Base-by-base conservation (phyloP, 2,888 invertebrate species). In the Drosophila greeni region DNA sequence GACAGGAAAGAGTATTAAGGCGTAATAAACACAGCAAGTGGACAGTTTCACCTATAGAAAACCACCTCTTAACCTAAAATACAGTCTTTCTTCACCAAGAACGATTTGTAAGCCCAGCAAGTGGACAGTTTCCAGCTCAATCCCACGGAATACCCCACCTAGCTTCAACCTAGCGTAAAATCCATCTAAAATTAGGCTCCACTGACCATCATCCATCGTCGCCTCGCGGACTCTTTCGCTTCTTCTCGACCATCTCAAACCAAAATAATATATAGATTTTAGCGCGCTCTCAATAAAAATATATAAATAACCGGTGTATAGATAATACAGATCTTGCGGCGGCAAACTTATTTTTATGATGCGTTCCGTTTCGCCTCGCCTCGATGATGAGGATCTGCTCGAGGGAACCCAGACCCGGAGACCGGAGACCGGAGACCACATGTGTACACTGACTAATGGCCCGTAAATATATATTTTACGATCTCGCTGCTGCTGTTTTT, bases 251-350 rank as follows among this genome's bases (percentile, higher is more conserved):
- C 34, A n/a, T 34, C 4, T 34, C 3, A 57, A 53, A 43, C 23
- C 20, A 59, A 57, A 45, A 43, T 48, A 52, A 52, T 62, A 72
- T 52, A 75, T 42, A n/a, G 45, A 69, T 53, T 53, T 66, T 61
- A 51, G 43, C 43, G 33, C 48, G 23, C 57, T 49, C 79, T 58
- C 57, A 57, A 68, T 70, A 68, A 75, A 74, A 57, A 52, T 66
- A 12, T 68, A 56, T 49, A 73, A 75, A 55, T 61, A 55, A 66
- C 53, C 53, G n/a, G n/a, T 70, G 31, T 58, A 52, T 45, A 61
- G 24, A 53, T n/a, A 57, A 47, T 45, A 31, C 5, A 14, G 14
- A 23, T 4, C 39, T 42, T 6, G 49, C 42, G 52, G 24, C 6
- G 37, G 16, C 51, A 20, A 20, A 55, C 33, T 54, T 62, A 52